Base-by-base conservation (phyloP, 2,888 invertebrate genomes). In the Formica aserva region DNA sequence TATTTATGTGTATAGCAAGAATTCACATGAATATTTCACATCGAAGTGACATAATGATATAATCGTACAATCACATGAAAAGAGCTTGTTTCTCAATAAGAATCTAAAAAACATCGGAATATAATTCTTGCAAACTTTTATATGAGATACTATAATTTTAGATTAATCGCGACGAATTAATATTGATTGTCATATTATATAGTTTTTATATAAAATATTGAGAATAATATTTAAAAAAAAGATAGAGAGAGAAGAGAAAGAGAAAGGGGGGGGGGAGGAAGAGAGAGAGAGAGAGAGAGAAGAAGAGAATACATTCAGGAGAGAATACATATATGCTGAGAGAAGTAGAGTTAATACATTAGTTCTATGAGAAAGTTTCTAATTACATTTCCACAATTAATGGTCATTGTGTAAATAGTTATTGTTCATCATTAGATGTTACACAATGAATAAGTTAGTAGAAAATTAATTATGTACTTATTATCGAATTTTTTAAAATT, bases 341-440 rank as follows among this genome's bases (percentile, higher is more conserved):
- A 26, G 26, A 63, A 75, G 18, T 66, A 48, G 32, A 75, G 11
- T 75, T 75, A 66, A 48, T 48, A 22, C n/a, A 6, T 45, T 35
- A 63, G 29, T 75, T 63, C 15, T 32, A 45, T 4, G 22, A 26
- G 48, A 35, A 45, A 76, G 48, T 76, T 76, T 38, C 38, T 72
- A 72, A 72, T 72, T 52, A n/a, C 18, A 38, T 38, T 67, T 67
- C 26, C n/a, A 22, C 38, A 38, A 67, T 67, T 55, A 29, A 13
- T 63, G 26, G 15, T 38, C 32, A 26, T 35, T 26, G 4, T 22
- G 9, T n/a, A 48, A 67, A 67, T 38, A 76, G 32, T 65, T 52
- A 77, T 67, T 55, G 52, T 29, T 66, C 26, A 38, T n/a, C n/a
- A n/a, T 29, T 35, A 29, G 8, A 38, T 66, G 26, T 55, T 45